Evolutionary conservation across 2,888 invertebrate genomes (phyloP).

Genomic region (Chloromyia formosa): DNA sequence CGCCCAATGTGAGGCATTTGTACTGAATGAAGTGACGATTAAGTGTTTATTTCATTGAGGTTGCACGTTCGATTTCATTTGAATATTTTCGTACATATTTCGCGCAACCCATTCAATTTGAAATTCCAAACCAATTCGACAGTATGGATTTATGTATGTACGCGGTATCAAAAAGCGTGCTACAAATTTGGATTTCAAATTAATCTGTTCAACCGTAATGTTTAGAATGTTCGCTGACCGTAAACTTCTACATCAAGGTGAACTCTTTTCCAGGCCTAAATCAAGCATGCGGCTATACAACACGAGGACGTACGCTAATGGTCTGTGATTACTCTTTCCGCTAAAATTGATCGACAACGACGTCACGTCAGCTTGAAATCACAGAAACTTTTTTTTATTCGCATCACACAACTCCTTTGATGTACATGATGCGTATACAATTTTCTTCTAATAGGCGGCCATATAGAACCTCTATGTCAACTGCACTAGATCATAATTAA

Average conservation of each 20-base stretch:
- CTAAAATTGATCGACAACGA: neutral
- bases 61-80: no score
- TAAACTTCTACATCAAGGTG: constrained; percentile 19
- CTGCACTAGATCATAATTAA: neutral
- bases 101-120: no score
- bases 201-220: no score
- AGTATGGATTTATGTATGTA: no score
- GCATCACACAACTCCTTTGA: neutral
- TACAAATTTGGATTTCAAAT: no score
- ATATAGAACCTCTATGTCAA: neutral
- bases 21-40: no score
- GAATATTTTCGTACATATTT: no score
- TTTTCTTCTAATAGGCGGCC: neutral
- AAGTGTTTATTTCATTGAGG: no score
- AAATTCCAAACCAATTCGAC: no score
- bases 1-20: no score
- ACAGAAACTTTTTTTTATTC: neutral
- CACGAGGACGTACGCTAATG: neutral
- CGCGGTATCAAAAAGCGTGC: no score
- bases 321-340: neutral
- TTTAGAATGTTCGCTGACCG: constrained; percentile 32
- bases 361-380: neutral
- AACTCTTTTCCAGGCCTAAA: no score
- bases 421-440: neutral
- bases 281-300: neutral